Percentiles rank a stretch among this genome's conserved stretches.
These are phyloP conservation scores for Caranx melampygus DNA, from an alignment of 2,113 vertebrate genomes.

Conservation along the genomic window DNA sequence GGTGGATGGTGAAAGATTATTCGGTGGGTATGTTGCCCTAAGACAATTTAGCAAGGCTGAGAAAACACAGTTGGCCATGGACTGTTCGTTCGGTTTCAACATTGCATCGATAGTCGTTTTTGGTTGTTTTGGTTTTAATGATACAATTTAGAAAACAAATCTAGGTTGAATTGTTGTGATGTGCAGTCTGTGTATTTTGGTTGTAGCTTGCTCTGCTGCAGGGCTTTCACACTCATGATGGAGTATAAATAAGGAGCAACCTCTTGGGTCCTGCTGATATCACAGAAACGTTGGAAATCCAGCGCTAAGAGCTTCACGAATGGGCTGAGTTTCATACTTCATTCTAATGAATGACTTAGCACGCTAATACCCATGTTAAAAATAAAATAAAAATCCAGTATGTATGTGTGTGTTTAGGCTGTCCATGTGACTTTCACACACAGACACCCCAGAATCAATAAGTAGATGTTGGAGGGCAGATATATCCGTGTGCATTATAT, in stretches of 20 bases:
- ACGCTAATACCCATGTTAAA: background rate
- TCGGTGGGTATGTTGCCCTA: background rate
- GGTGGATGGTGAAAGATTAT: background rate
- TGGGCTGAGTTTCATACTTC: background rate
- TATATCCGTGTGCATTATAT: constrained; percentile 52
- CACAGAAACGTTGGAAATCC: background rate
- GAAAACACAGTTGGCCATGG: background rate
- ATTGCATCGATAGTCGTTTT: background rate
- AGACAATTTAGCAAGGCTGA: background rate
- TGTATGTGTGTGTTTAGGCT: background rate
- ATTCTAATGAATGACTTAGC: background rate
- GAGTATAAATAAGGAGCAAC: background rate
- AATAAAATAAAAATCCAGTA: background rate
- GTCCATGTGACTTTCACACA: constrained; percentile 19
- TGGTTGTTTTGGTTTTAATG: background rate
- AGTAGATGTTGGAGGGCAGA: constrained; percentile 28
- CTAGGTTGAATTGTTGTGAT: background rate
- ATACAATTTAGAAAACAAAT: background rate
- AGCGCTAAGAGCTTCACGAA: background rate
- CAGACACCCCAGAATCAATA: constrained; percentile 23
- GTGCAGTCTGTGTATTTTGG: background rate
- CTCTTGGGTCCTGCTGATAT: background rate
- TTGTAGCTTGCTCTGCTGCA: background rate
- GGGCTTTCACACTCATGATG: background rate
- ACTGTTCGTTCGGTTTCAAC: background rate